Base-by-base conservation (phyloP, 2,797 vertebrate species). In the Thamnophis elegans region DNA sequence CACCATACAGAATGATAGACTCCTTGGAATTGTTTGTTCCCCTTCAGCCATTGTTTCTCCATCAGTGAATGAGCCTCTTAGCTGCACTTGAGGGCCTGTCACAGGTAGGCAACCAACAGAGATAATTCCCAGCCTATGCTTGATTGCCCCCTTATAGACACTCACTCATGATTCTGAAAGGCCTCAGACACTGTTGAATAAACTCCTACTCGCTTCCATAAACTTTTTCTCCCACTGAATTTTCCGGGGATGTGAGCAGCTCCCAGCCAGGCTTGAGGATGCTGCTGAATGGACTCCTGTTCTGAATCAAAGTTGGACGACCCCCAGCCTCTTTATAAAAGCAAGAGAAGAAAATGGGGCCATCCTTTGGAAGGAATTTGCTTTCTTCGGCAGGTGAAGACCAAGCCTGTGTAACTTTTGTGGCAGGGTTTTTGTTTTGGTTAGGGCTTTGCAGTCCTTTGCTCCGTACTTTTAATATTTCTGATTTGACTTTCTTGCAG, bases 1-100 rank as follows among this genome's bases (percentile, higher is more conserved):
- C 98, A 99, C 98, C 98, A 98, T 98, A 98, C 98, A 98, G 98
- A 99, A 99, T 99, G 98, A 99, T 99, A 98, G 98, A 99, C 99
- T 99, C 98, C 98, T 98, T 98, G 96, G 98, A 98, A 99, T 98
- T 99, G 98, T 99, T 98, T 98, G 98, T 98, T 98, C 97, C 98
- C 97, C 98, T 98, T 97, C 95, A 97, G 97, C 98, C 97, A 98
- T 98, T 98, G 98, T 98, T 97, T 97, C 96, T 96, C 95, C 94
- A 96, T 97, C 97, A 95, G 97, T 99, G 98, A 99, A 99, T 98
- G 98, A 98, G 98, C 97, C 98, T 98, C 98, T 99, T 98, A 99
- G 98, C 98, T 96, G 98, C 98, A 98, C 98, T 98, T 98, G 98
- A 99, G 98, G 97, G 98, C 97, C 98, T 98, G 98, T 98, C 98